Evolutionary conservation across 1,140 invertebrate genomes (phyloP), one percentile per base, ranked within the genome.

Genomic region (Agrilus planipennis): DNA sequence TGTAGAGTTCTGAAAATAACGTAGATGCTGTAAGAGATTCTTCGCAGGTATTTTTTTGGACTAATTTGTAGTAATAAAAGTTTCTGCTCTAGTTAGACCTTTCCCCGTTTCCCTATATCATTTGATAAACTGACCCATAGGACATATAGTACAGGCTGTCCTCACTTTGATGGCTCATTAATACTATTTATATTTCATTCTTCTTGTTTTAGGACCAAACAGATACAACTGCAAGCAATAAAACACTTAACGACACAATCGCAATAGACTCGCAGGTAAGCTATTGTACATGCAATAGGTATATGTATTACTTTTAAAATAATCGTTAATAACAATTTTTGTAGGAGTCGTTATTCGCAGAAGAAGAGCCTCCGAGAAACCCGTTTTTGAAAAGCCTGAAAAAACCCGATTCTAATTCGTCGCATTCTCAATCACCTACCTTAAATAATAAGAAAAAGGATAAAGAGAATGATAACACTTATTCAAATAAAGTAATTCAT

Each of bases 341-440:
- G 16, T 5, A 34, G 32, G 18, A 34, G 11, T 18, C 32, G 4
- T 4, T n/a, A 17, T 34, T 34, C n/a, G 3, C 32, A 17, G 18
- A 34, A 34, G 5, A n/a, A n/a, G n/a, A n/a, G n/a, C n/a, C n/a
- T n/a, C n/a, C 15, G 12, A 6, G 7, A 5, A 34, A 34, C 19
- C 32, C 32, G 4, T 34, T 34, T 17, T 34, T 34, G n/a, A 34
- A 34, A 17, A 34, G 14, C 3, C n/a, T 6, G 18, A 34, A 34
- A 15, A 34, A 34, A 20, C 3, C 7, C 7, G 4, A 17, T 16
- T 7, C 32, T 4, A 15, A 9, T 20, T 3, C 14, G n/a, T 16
- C 32, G 4, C 15, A 34, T 17, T n/a, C 32, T n/a, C n/a, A n/a
- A n/a, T n/a, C 32, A 16, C 14, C 19, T 4, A 34, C 5, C 15